These are phyloP conservation scores for Marronus borbonicus DNA, from an alignment of 2,888 invertebrate species.

Conservation along the genomic window DNA sequence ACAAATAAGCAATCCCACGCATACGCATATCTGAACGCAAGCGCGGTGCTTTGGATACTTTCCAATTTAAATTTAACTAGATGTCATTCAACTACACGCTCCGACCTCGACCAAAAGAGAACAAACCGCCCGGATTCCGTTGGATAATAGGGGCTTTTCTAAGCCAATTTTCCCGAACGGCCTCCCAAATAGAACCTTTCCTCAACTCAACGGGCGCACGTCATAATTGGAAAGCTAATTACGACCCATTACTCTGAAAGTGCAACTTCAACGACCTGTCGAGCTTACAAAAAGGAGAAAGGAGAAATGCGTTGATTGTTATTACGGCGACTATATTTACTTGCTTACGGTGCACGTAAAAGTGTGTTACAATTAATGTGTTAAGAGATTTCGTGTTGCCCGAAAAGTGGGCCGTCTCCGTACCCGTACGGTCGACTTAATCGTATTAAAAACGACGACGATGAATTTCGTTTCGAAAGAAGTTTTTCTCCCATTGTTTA, in stretches of 20 bases:
- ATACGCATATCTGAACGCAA: not conserved
- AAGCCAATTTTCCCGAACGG: not conserved
- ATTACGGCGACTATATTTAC: not conserved
- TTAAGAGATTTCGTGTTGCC: slow-evolving; percentile 1
- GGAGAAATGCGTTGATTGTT: slow-evolving; percentile 3
- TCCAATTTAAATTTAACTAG: slow-evolving; percentile 31
- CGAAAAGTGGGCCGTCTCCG: not conserved
- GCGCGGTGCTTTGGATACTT: slow-evolving; percentile 4
- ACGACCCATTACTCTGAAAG: not conserved
- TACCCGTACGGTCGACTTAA: not conserved
- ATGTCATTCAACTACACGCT: slow-evolving; percentile 26
- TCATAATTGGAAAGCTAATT: not conserved
- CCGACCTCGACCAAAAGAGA: slow-evolving; percentile 8
- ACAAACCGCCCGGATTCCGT: not conserved
- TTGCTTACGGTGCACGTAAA: not conserved
- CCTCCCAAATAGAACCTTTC: too few species aligned
- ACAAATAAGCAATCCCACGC: slow-evolving; percentile 23
- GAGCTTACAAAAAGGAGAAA: not conserved
- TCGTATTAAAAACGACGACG: not conserved
- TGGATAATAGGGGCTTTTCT: not conserved
- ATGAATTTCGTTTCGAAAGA: too few species aligned
- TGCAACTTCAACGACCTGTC: not conserved
- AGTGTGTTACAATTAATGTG: not conserved
- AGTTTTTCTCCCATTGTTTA: too few species aligned
- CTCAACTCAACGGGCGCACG: not conserved